Percentiles rank a stretch among this genome's conserved stretches.
These are phyloP conservation scores for Nyctereutes procyonoides DNA, from an alignment of 2,113 vertebrate genomes.

Conservation along the genomic window DNA sequence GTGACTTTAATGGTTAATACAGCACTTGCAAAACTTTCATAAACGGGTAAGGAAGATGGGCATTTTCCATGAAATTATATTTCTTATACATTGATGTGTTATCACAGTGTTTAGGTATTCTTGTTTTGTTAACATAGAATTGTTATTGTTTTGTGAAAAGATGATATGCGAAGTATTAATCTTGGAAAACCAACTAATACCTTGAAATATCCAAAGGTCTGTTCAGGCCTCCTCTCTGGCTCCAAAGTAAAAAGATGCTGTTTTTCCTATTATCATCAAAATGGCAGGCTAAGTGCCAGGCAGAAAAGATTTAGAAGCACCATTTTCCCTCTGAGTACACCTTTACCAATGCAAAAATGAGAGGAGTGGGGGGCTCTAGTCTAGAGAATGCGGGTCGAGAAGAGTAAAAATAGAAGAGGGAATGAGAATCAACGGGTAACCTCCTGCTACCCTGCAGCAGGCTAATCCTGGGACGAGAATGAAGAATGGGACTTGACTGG, in stretches of 20 bases:
- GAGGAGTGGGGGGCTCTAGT: rapidly evolving
- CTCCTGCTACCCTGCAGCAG: not conserved
- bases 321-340: not conserved
- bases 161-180: not conserved
- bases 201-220: not conserved
- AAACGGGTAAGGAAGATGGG: not conserved
- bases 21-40: not conserved
- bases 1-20: not conserved
- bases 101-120: not conserved
- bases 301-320: not conserved
- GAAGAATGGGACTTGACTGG: not conserved
- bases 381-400: not conserved
- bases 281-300: not conserved
- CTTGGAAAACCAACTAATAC: not conserved
- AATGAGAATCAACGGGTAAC: not conserved
- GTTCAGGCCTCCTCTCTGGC: not conserved
- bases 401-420: not conserved
- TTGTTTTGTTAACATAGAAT: not conserved
- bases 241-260: not conserved
- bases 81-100: not conserved
- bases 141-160: not conserved
- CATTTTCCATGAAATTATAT: not conserved
- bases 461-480: not conserved
- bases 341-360: not conserved
- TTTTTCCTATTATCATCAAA: not conserved